phyloP scores from a whole-genome alignment of 1,140 invertebrate species.

The Andricus grossulariae region DNA sequence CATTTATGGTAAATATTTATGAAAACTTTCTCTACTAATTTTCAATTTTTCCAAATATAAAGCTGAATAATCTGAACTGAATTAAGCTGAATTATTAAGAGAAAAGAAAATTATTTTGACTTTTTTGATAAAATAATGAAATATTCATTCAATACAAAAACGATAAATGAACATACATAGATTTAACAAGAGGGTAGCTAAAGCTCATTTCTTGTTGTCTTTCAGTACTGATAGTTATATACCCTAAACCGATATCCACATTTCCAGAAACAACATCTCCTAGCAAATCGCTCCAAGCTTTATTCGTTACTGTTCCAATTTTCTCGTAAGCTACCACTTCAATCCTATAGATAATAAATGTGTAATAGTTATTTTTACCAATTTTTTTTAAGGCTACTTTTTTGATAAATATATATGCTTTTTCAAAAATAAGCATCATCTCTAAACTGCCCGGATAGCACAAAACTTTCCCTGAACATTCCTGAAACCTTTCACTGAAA shows the following conservation, averaged over 20 bases:
- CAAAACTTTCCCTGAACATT: too few relatives aligned
- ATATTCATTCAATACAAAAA: not conserved
- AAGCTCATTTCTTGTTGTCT: conserved; percentile 78
- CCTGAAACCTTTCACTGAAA: too few relatives aligned
- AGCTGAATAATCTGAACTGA: too few relatives aligned
- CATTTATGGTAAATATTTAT: too few relatives aligned
- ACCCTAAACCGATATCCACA: conserved; percentile 79
- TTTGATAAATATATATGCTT: too few relatives aligned
- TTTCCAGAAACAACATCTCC: conserved; percentile 76
- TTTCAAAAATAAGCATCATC: not conserved
- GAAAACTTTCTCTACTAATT: too few relatives aligned
- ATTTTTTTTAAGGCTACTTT: not conserved
- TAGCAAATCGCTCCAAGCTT: conserved; percentile 79
- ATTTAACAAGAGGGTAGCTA: conserved; percentile 78
- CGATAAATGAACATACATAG: conserved; percentile 72
- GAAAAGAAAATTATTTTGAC: too few relatives aligned
- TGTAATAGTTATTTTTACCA: not conserved
- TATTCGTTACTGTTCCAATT: conserved; percentile 77
- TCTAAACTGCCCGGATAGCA: not conserved
- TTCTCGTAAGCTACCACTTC: conserved; percentile 74
- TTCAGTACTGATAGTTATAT: conserved; percentile 76
- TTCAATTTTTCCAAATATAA: too few relatives aligned
- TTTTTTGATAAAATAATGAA: too few relatives aligned
- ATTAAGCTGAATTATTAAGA: too few relatives aligned
- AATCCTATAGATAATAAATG: conserved; percentile 65